Conservation (phyloP, 2,113 vertebrate species). For the Ageneiosus marmoratus region DNA sequence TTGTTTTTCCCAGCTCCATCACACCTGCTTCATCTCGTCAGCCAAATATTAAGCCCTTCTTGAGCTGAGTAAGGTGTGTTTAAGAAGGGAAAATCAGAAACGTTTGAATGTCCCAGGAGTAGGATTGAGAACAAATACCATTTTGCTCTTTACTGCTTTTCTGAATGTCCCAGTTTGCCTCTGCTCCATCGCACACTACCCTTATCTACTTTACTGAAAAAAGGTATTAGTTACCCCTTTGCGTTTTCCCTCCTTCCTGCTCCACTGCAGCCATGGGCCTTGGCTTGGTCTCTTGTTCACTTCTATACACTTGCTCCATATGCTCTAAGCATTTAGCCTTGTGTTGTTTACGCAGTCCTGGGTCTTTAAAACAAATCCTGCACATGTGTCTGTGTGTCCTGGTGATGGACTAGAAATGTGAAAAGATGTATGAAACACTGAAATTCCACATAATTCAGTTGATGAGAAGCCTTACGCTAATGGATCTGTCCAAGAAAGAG, state of each 20-base stretch:
- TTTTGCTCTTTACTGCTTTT: not conserved
- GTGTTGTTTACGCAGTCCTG: slow-evolving; percentile 53
- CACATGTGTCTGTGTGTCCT: slow-evolving; percentile 61
- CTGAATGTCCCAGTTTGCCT: slow-evolving; percentile 7
- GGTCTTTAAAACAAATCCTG: slow-evolving; percentile 66
- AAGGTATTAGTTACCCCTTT: not conserved
- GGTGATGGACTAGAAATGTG: slow-evolving; percentile 39
- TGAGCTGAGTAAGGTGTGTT: slow-evolving; percentile 47
- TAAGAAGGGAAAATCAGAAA: slow-evolving; percentile 22
- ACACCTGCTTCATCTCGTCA: slow-evolving; percentile 29
- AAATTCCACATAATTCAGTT: slow-evolving; percentile 37
- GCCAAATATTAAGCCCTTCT: slow-evolving; percentile 53
- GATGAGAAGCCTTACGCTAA: slow-evolving; percentile 5
- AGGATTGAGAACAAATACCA: not conserved
- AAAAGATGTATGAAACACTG: slow-evolving; percentile 49
- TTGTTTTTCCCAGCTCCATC: not conserved
- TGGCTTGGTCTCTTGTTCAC: slow-evolving; percentile 71
- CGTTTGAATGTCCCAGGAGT: not conserved
- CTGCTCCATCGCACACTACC: not conserved
- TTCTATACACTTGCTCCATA: not conserved
- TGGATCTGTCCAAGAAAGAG: not conserved
- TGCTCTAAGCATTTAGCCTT: slow-evolving; percentile 33
- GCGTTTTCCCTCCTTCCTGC: not conserved
- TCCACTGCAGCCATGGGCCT: slow-evolving; percentile 31
- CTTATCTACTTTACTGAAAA: not conserved